A percentile compares a stretch with the other conserved stretches of the same genome.
Evolutionary conservation across 2,113 vertebrate species (phyloP).

Genomic region (Eudorcas thomsonii): DNA sequence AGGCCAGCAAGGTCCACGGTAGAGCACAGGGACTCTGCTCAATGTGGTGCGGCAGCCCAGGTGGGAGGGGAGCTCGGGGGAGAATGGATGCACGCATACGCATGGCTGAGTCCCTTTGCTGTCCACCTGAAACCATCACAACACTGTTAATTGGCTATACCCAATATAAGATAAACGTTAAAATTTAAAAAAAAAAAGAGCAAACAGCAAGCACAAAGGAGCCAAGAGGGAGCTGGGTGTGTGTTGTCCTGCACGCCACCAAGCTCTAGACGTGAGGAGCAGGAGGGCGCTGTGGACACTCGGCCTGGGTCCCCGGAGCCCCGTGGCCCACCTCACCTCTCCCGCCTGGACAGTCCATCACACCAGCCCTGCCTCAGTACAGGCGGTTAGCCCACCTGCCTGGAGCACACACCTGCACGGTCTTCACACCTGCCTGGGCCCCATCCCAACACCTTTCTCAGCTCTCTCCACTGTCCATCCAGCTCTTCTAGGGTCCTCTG

Average conservation of each 20-base stretch:
- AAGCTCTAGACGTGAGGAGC: background rate
- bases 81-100: background rate
- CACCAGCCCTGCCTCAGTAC: background rate
- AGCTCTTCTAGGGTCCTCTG: background rate
- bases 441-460: background rate
- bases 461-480: background rate
- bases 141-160: background rate
- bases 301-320: rapidly evolving
- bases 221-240: too few species aligned
- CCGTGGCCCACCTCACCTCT: rapidly evolving
- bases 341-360: background rate
- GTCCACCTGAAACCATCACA: background rate
- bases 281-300: background rate
- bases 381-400: too few species aligned
- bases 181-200: background rate
- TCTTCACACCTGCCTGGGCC: background rate
- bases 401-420: background rate
- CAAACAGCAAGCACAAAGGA: background rate
- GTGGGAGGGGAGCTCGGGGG: background rate
- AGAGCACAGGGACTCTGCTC: background rate
- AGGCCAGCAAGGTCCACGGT: background rate
- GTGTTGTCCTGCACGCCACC: background rate
- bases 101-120: background rate
- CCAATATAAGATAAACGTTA: background rate
- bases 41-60: background rate